phyloP scores from a whole-genome alignment of 2,797 vertebrate genomes.

The Galago senegalensis region DNA sequence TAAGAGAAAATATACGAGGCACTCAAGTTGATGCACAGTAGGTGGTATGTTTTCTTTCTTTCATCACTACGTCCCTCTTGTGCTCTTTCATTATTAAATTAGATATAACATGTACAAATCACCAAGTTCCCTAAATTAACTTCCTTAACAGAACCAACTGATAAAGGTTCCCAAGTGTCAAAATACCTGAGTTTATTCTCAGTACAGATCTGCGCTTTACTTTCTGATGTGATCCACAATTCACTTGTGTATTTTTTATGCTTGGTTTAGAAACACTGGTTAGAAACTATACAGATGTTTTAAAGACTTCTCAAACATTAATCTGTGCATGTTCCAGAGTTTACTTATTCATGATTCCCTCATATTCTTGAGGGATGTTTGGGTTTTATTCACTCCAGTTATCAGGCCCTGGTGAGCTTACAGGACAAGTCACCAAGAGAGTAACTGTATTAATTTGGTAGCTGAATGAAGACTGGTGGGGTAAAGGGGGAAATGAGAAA shows the following conservation, averaged over 20 bases:
- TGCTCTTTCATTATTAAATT: not conserved
- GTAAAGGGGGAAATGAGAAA: not conserved
- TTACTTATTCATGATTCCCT: not conserved
- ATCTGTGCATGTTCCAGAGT: not conserved
- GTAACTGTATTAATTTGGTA: not conserved
- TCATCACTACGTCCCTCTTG: not conserved
- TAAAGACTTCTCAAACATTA: not conserved
- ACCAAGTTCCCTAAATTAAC: not conserved
- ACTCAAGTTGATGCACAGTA: not conserved
- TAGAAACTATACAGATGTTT: not conserved
- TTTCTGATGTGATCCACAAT: not conserved
- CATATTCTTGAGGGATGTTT: not conserved
- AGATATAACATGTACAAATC: not conserved
- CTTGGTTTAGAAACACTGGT: not conserved
- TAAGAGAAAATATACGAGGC: not conserved
- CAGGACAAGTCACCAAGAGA: not conserved
- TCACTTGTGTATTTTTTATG: not conserved
- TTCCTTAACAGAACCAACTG: not conserved
- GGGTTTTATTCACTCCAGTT: not conserved
- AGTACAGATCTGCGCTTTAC: not conserved
- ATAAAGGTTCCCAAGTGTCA: not conserved
- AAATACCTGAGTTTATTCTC: not conserved
- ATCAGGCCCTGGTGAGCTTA: not conserved
- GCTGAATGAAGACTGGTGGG: not conserved
- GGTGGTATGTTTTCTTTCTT: not conserved